Conservation (phyloP, 2,797 vertebrate genomes). For the Anas capensis region DNA sequence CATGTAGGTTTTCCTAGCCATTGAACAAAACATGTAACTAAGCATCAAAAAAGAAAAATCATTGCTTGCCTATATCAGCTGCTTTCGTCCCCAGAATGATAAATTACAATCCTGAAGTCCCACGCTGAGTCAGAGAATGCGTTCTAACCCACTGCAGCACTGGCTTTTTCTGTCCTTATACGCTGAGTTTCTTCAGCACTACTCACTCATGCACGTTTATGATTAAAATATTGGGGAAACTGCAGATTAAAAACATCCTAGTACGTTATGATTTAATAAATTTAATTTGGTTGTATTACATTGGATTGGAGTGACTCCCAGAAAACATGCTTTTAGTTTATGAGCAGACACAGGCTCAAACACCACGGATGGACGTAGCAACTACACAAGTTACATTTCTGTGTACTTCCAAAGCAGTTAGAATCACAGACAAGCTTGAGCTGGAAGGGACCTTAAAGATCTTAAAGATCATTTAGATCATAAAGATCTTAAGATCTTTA, state of each 20-base stretch:
- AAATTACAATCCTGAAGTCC: background rate
- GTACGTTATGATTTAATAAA: background rate
- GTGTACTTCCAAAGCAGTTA: background rate
- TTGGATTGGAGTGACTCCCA: background rate
- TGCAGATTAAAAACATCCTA: background rate
- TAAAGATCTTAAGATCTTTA: too few relatives aligned
- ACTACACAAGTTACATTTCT: background rate
- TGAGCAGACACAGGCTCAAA: background rate
- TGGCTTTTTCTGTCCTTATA: background rate
- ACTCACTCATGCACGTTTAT: background rate
- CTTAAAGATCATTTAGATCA: background rate
- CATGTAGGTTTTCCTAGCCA: background rate
- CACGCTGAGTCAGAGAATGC: background rate
- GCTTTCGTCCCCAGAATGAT: background rate
- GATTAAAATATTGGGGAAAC: background rate
- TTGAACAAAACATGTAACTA: background rate
- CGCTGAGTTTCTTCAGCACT: background rate
- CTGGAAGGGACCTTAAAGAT: background rate
- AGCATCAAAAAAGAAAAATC: background rate
- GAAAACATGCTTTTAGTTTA: fast-evolving
- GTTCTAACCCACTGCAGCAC: background rate
- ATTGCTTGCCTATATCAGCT: background rate
- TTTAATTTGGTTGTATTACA: background rate
- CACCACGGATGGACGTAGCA: fast-evolving
- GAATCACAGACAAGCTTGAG: background rate